These are phyloP conservation scores for Fragum whitleyi DNA, from an alignment of 2,888 invertebrate genomes.

Conservation along the genomic window DNA sequence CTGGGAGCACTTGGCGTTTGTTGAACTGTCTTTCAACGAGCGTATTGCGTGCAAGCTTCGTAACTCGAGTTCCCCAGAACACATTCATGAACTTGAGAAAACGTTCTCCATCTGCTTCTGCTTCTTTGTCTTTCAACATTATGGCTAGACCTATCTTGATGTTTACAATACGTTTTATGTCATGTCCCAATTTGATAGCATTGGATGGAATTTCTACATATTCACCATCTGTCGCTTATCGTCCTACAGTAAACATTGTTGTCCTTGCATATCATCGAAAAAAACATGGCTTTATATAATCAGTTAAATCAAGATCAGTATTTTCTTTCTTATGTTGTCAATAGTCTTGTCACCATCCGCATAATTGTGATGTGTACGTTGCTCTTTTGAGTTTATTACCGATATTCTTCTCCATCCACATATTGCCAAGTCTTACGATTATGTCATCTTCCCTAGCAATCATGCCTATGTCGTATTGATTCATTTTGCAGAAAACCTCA, in stretches of 20 bases:
- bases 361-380: slow-evolving; percentile 7
- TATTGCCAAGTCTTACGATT: background rate
- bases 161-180: background rate
- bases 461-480: background rate
- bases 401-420: slow-evolving; percentile 20
- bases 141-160: background rate
- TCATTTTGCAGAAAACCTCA: slow-evolving; percentile 10
- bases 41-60: background rate
- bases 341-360: background rate
- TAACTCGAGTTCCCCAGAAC: background rate
- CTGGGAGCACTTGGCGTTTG: background rate
- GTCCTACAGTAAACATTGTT: background rate
- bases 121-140: background rate
- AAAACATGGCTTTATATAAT: background rate
- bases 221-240: slow-evolving; percentile 16
- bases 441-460: background rate
- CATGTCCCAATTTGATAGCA: slow-evolving; percentile 33
- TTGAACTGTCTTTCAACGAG: background rate
- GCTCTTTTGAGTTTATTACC: slow-evolving; percentile 13
- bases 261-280: background rate
- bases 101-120: background rate
- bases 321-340: background rate
- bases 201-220: slow-evolving; percentile 31
- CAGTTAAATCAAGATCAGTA: background rate
- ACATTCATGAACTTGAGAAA: background rate